phyloP scores from a whole-genome alignment of 2,113 vertebrate genomes.

The Tragelaphus imberbis region DNA sequence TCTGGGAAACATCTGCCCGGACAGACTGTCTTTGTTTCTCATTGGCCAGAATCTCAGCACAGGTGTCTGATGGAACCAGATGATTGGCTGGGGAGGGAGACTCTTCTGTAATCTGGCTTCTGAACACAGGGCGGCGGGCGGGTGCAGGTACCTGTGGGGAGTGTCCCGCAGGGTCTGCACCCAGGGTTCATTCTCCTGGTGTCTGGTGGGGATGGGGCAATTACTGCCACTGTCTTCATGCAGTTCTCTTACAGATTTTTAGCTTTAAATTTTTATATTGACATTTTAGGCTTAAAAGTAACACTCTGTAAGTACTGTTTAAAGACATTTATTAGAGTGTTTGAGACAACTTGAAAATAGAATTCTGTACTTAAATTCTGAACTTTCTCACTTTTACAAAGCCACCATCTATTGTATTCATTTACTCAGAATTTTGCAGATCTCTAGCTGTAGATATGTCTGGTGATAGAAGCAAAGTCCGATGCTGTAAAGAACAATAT shows the following conservation, averaged over 20 bases:
- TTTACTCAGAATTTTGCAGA: conserved; percentile 7
- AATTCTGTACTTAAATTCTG: neutral
- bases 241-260: neutral
- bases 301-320: neutral
- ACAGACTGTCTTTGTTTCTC: neutral
- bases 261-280: neutral
- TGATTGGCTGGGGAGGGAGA: neutral
- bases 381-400: neutral
- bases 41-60: neutral
- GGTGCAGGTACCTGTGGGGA: neutral
- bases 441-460: neutral
- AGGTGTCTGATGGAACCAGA: neutral
- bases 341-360: neutral
- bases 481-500: no score
- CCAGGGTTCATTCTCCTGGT: neutral
- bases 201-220: neutral
- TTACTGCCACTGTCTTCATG: neutral
- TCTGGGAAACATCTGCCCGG: neutral
- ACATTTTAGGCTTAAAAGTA: conserved; percentile 13
- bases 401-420: neutral
- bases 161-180: neutral
- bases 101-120: neutral
- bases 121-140: neutral
- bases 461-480: no score
- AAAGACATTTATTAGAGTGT: neutral